Conservation (phyloP, 2,888 invertebrate species). For the Nasonovia ribisnigri region DNA sequence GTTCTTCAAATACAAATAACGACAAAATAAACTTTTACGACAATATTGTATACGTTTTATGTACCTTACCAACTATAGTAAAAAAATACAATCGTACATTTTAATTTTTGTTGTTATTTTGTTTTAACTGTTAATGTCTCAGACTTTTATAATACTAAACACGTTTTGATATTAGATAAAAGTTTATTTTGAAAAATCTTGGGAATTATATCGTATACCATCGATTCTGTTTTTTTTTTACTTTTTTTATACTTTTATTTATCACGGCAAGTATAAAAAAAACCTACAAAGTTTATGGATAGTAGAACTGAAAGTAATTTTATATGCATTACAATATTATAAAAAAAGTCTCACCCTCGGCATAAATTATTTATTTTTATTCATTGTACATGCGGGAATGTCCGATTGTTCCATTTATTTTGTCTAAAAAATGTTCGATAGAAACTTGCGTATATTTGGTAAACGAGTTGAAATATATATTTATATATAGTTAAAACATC, state of each 20-base stretch:
- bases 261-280: background rate
- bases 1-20: background rate
- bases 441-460: background rate
- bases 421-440: background rate
- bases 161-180: slow-evolving; percentile 23
- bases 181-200: slow-evolving; percentile 36
- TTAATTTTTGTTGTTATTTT: slow-evolving; percentile 18
- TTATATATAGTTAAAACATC: too few relatives aligned
- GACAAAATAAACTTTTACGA: background rate
- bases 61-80: background rate
- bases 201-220: background rate
- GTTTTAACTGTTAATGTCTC: background rate
- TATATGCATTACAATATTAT: slow-evolving; percentile 27
- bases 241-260: slow-evolving; percentile 13
- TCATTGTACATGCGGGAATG: background rate
- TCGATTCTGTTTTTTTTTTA: background rate
- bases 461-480: background rate
- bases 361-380: slow-evolving; percentile 7
- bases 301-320: slow-evolving; percentile 28
- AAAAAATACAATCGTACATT: background rate
- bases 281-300: slow-evolving; percentile 19
- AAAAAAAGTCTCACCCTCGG: background rate
- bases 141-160: background rate
- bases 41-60: background rate
- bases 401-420: background rate